Percentiles rank a stretch among this genome's conserved stretches.
phyloP scores from a whole-genome alignment of 2,113 vertebrate species.

The Ictidomys tridecemlineatus region DNA sequence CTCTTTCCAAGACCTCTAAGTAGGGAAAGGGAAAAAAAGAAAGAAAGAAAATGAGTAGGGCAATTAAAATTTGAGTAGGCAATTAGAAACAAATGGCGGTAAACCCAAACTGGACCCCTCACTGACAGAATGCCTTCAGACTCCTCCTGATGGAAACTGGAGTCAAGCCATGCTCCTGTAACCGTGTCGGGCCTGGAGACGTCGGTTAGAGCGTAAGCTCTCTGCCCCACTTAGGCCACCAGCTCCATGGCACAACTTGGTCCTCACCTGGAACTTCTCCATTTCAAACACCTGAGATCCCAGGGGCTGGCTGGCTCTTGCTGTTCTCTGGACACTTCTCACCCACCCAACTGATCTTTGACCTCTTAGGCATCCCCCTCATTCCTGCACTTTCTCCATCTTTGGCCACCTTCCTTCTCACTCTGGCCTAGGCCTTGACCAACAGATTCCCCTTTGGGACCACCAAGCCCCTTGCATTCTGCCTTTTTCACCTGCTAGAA shows the following conservation, averaged over 20 bases:
- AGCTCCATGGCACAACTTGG: neutral
- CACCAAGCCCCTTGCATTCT: neutral
- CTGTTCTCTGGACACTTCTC: neutral
- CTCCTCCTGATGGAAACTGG: neutral
- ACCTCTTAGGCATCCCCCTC: neutral
- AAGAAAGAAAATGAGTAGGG: neutral
- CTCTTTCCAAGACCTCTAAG: neutral
- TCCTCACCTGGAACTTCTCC: neutral
- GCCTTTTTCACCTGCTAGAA: neutral
- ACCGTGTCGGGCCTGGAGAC: neutral
- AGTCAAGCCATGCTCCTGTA: neutral
- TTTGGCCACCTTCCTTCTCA: neutral
- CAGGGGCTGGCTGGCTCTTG: neutral
- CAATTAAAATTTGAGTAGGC: neutral
- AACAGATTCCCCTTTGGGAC: neutral
- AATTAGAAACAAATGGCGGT: neutral
- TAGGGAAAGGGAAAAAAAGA: neutral
- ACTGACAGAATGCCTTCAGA: neutral
- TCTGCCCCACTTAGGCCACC: neutral
- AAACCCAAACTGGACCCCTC: neutral
- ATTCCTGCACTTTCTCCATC: neutral
- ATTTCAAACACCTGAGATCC: neutral
- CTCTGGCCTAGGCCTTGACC: neutral
- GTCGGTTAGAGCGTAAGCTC: neutral
- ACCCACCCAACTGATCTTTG: neutral